Base-by-base conservation (phyloP, 2,797 vertebrate species). In the Aldrovandia affinis region DNA sequence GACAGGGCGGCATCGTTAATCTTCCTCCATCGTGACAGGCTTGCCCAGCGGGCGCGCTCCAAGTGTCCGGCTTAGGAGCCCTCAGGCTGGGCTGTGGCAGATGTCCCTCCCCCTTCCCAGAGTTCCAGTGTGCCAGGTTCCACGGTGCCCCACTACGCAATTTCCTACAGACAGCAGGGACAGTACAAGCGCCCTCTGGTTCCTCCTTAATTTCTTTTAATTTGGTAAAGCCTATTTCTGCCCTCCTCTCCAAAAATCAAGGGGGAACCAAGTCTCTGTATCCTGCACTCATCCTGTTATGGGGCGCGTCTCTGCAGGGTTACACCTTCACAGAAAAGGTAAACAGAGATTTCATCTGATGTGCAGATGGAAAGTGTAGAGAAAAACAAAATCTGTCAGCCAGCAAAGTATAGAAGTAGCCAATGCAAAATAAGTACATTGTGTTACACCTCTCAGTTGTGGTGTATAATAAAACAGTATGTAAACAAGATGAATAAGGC, bases 1-100 rank as follows among this genome's bases (percentile, higher is more conserved):
- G 83, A 83, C 83, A 55, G 50, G 81, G 77, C 33, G 83, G n/a
- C 70, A 33, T 85, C 20, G 65, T 86, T 87, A 87, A 88, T 89
- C 88, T 85, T 75, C 73, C 84, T 87, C 81, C 42, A n/a, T 10
- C 75, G 86, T 84, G 91, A 90, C 89, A 89, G 91, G 89, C 88
- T 86, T 77, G 61, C 89, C 39, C 89, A 87, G 90, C 22, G 78
- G 68, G 91, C 79, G 15, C 3, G 57, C 84, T 78, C n/a, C 85
- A 55, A 54, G 55, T 88, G 86, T 63, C 85, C 87, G 84, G 70
- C 52, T 68, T 20, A 85, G 83, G 85, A 50, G 83, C 82, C 57
- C 50, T 9, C 47, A 84, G 84, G 80, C 0, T 81, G 85, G 70
- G 88, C 65, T n/a, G 86, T 83, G 88, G 85, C 93, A 92, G 87